A percentile compares a stretch with the other conserved stretches of the same genome.
These are phyloP conservation scores for Actinia tenebrosa DNA, from an alignment of 64 coral and sea anemone species.

Conservation along the genomic window DNA sequence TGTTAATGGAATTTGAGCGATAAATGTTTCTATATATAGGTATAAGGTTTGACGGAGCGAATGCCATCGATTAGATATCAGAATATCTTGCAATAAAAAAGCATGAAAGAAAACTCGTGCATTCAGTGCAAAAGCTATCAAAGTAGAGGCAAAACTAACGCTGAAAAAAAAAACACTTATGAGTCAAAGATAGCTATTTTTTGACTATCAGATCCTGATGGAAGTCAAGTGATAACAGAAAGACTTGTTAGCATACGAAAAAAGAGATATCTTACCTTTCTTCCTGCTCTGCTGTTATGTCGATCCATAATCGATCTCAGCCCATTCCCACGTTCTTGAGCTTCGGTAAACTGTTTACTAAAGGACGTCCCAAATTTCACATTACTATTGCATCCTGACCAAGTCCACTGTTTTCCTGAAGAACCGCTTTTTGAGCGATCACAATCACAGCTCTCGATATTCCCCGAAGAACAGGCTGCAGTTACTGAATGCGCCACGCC, in stretches of 20 bases:
- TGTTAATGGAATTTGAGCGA: too few species aligned
- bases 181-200: background rate
- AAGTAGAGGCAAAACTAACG: too few species aligned
- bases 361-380: conserved; percentile 82
- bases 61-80: too few species aligned
- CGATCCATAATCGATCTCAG: conserved; percentile 76
- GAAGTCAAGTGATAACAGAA: background rate
- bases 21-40: too few species aligned
- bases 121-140: too few species aligned
- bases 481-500: conserved; percentile 92
- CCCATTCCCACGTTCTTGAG: conserved; percentile 51
- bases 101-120: too few species aligned
- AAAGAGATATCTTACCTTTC: conserved; percentile 51
- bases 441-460: conserved; percentile 81
- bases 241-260: background rate
- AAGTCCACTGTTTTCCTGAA: conserved; percentile 72
- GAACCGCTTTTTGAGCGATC: conserved; percentile 62
- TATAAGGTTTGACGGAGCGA: too few species aligned
- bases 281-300: conserved; percentile 84
- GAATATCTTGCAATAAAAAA: too few species aligned
- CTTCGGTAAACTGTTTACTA: conserved; percentile 72
- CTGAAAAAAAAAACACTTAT: background rate
- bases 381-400: conserved; percentile 92
- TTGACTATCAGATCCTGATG: background rate
- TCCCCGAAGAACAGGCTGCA: conserved; percentile 61